Evolutionary conservation across 1,140 invertebrate genomes (phyloP).

Genomic region (Drosophila navojoa): DNA sequence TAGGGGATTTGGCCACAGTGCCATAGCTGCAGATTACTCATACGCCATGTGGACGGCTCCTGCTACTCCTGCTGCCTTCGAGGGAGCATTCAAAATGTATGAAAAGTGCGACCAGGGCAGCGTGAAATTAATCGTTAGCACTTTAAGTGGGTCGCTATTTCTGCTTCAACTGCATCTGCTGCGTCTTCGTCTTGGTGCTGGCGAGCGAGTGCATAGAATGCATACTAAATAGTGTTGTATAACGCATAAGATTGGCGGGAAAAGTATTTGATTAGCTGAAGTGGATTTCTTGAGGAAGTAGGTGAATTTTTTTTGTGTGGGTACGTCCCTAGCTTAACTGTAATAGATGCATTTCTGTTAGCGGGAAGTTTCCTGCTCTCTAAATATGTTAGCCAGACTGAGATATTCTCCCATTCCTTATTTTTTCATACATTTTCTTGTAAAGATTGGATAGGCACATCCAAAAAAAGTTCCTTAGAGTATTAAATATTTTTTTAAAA

Average conservation of each 20-base stretch:
- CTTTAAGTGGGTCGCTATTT: conserved; percentile 23
- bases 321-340: no score
- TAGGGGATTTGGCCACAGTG: conserved; percentile 47
- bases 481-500: neutral
- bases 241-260: neutral
- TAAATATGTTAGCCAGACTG: no score
- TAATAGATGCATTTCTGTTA: no score
- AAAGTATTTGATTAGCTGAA: no score
- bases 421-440: no score
- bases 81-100: conserved; percentile 17
- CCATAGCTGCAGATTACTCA: conserved; percentile 59
- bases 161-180: neutral
- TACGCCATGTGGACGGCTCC: conserved; percentile 45
- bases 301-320: no score
- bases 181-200: neutral
- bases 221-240: neutral
- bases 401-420: no score
- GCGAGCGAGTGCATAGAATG: neutral
- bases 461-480: no score
- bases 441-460: no score
- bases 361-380: no score
- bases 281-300: no score
- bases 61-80: conserved; percentile 1
- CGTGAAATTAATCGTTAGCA: conserved; percentile 66
- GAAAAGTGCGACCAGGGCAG: conserved; percentile 58